Base-by-base conservation (phyloP, 2,888 invertebrate genomes). In the Agrochola circellaris region DNA sequence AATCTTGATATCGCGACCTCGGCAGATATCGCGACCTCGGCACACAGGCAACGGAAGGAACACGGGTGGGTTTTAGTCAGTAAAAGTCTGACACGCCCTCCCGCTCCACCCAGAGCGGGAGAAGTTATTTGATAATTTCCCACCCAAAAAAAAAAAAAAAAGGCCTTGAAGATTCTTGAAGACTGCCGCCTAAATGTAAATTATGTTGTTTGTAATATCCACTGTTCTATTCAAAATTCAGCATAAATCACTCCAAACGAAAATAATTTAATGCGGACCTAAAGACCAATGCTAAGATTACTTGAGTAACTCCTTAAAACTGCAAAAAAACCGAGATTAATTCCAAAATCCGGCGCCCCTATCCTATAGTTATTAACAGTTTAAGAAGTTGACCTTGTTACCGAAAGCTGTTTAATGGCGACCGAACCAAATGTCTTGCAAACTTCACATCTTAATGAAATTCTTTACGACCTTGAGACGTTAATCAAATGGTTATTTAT, bases 401-500 rank as follows among this genome's bases (percentile, higher is more conserved):
- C 54, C 9, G 9, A 72, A 48, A 73, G 34, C 34, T 34, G 5
- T 23, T 51, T 34, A 23, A 81, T 70, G 70, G 26, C 72, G 58
- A 48, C 42, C 20, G 15, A 48, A n/a, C 66, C 42, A 66, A 84
- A 74, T 74, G 26, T 56, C 72, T 65, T 60, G n/a, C 38, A 20
- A 81, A 69, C 56, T 81, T 51, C 30, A 42, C 1, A 74, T 71
- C 45, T 68, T 84, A 74, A 84, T 82, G 23, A 82, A 85, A 75
- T 73, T 69, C 68, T 45, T 48, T 17, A 45, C 26, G 61, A 54
- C 26, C 34, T 80, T 74, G 64, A 84, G 26, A 23, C 30, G 8
- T 45, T 67, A 70, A 73, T 67, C 54, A 70, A 70, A 75, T 64
- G 56, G 64, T 56, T 69, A 72, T 75, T 75, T 58, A 71, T 75